Evolutionary conservation across 2,797 vertebrate genomes (phyloP).

Genomic region (Podargus strigoides): DNA sequence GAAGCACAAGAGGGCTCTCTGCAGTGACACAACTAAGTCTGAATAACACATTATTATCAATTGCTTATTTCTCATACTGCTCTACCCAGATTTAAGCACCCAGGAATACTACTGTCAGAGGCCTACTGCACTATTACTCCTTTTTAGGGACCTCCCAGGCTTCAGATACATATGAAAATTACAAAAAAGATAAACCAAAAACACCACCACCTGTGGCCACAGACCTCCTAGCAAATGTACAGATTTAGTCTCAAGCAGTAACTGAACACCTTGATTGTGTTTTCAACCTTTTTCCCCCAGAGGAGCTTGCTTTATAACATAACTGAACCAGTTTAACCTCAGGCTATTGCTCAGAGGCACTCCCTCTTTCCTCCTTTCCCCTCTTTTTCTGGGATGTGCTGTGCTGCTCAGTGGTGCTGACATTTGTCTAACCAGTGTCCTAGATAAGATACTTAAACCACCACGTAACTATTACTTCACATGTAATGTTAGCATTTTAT

Average conservation of each 20-base stretch:
- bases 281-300: neutral
- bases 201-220: neutral
- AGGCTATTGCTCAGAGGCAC: neutral
- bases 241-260: neutral
- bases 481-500: neutral
- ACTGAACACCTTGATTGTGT: neutral
- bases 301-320: neutral
- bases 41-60: neutral
- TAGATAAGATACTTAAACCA: neutral
- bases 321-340: neutral
- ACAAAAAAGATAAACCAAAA: neutral
- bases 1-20: neutral
- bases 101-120: neutral
- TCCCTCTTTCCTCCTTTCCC: neutral
- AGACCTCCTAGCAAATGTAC: neutral
- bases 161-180: neutral
- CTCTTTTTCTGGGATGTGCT: neutral
- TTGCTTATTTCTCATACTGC: neutral
- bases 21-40: neutral
- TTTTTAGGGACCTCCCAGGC: neutral
- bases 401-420: neutral
- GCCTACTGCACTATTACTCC: neutral
- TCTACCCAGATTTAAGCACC: neutral
- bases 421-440: neutral
- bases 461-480: neutral